phyloP scores from a whole-genome alignment of 1,140 invertebrate genomes.

The Melipona quadrifasciata region DNA sequence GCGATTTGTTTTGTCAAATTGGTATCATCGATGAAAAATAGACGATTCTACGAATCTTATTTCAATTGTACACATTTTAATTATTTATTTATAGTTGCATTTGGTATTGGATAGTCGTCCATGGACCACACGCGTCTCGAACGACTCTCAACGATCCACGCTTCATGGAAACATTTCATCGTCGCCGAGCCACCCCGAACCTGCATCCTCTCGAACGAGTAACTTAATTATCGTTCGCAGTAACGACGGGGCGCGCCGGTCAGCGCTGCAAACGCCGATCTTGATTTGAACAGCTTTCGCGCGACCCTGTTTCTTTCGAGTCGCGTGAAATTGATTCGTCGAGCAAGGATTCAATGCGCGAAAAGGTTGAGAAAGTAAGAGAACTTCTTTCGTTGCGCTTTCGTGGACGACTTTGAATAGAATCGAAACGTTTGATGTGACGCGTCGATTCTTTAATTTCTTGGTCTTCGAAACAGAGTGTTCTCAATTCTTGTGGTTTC shows the following conservation, averaged over 20 bases:
- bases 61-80: no score
- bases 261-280: background rate
- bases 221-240: constrained; percentile 23
- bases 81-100: no score
- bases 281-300: background rate
- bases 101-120: background rate
- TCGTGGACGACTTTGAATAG: no score
- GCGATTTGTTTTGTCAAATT: no score
- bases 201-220: background rate
- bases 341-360: background rate
- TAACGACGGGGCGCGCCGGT: background rate
- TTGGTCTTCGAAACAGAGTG: no score
- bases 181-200: background rate
- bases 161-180: constrained; percentile 23
- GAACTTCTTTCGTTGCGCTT: no score
- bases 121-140: background rate
- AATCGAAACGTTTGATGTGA: no score
- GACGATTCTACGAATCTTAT: no score
- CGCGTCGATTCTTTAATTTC: no score
- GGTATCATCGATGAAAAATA: background rate
- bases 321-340: background rate
- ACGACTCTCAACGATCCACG: background rate
- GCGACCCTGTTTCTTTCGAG: constrained; percentile 14
- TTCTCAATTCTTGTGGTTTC: no score
- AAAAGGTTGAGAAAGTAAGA: background rate